These are phyloP conservation scores for Pogonocichla stellata DNA, from an alignment of 2,113 vertebrate species.

Conservation along the genomic window DNA sequence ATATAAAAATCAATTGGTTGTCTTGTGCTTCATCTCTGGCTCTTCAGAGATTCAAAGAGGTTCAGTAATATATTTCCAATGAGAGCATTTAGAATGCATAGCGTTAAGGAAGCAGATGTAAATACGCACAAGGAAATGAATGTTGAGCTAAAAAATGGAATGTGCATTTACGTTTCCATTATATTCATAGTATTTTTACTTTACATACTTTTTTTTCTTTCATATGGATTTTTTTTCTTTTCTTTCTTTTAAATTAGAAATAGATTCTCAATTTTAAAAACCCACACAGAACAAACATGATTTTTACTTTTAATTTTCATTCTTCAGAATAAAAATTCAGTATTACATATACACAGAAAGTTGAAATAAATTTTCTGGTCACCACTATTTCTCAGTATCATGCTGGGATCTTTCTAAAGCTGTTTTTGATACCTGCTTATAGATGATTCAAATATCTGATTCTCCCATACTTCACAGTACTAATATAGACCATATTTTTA, in stretches of 20 bases:
- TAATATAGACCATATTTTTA: neutral
- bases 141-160: neutral
- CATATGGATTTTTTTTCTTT: neutral
- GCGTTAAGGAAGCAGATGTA: accelerated
- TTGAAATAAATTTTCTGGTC: neutral
- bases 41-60: neutral
- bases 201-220: neutral
- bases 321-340: neutral
- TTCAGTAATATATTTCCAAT: neutral
- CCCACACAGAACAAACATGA: accelerated
- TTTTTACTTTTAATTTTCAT: neutral
- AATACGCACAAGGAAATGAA: neutral
- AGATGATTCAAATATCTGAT: neutral
- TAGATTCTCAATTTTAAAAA: neutral
- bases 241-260: neutral
- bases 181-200: neutral
- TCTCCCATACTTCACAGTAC: neutral
- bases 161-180: neutral
- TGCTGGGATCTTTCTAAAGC: neutral
- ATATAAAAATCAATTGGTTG: neutral
- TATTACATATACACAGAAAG: neutral
- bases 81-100: neutral
- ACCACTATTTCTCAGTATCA: neutral
- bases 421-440: neutral
- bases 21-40: neutral